Base-by-base conservation (phyloP, 2,888 invertebrate species). In the Quadroppia sp. region DNA sequence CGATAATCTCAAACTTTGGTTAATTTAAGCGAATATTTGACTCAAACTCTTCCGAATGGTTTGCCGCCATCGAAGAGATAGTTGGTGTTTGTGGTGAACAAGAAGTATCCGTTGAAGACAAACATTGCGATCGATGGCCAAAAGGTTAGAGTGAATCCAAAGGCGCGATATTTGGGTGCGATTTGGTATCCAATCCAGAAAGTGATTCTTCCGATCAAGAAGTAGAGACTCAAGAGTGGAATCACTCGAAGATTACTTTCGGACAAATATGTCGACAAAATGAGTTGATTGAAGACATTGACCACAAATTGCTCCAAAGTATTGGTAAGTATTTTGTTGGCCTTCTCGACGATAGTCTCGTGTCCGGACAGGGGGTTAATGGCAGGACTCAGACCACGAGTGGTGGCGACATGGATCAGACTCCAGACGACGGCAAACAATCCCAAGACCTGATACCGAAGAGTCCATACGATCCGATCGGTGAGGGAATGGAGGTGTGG, bases 281-380 rank as follows among this genome's bases (percentile, higher is more conserved):
- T 59, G 2, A 75, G 59, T 20, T 74, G 75, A 71, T 53, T 74
- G 28, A 74, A 11, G 17, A 30, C n/a, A 59, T 53, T 75, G 17
- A 75, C 11, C 15, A 75, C n/a, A 25, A 70, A 74, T 61, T 75
- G 75, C 61, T 75, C 75, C 20, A 75, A 20, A 36, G 75, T 70
- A 32, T 75, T 75, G 28, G 53, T 64, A 30, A 75, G 59, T 13
- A 73, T 69, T 28, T 48, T 42, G 20, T 42, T 61, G 28, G 75
- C 17, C 30, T 48, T 61, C 28, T 75, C 73, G 25, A 75, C 71
- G 1, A 56, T 15, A 4, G 11, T 7, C 20, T 73, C 73, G 28
- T 73, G 32, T 17, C 73, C 73, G 15, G 59, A 48, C 36, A 72
- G 30, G 1, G 71, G 75, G 36, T 74, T 74, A n/a, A 40, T 17